phyloP scores from a whole-genome alignment of 2,797 vertebrate species.

The Erithacus rubecula region DNA sequence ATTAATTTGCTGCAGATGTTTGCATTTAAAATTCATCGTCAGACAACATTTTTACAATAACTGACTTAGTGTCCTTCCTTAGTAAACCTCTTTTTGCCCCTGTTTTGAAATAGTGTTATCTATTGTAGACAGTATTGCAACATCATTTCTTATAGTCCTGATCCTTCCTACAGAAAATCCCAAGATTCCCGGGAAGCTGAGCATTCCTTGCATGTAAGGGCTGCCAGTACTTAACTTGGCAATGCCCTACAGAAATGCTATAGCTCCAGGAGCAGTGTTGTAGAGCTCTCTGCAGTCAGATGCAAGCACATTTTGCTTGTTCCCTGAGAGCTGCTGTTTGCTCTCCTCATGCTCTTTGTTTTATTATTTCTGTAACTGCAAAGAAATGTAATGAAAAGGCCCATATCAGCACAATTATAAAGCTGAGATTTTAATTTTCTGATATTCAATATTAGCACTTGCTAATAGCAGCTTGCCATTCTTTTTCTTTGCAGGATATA shows the following conservation, averaged over 20 bases:
- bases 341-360: background rate
- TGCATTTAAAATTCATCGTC: background rate
- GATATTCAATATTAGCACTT: conserved; percentile 37
- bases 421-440: conserved; percentile 57
- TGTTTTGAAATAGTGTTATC: background rate
- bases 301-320: background rate
- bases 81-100: background rate
- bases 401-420: background rate
- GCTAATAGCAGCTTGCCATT: conserved; percentile 27
- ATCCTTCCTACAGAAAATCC: background rate
- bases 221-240: background rate
- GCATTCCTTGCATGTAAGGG: background rate
- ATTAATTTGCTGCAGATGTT: background rate
- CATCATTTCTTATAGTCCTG: background rate
- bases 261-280: background rate
- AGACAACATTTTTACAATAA: background rate
- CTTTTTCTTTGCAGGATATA: conserved; percentile 14
- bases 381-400: conserved; percentile 11
- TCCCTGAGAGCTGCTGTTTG: background rate
- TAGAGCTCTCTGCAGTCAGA: background rate
- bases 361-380: background rate
- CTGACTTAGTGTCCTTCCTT: background rate
- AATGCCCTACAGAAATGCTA: background rate
- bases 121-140: too few species aligned
- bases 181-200: background rate